These are phyloP conservation scores for Trichopoda pennipes DNA, from an alignment of 2,888 invertebrate genomes.

Conservation along the genomic window DNA sequence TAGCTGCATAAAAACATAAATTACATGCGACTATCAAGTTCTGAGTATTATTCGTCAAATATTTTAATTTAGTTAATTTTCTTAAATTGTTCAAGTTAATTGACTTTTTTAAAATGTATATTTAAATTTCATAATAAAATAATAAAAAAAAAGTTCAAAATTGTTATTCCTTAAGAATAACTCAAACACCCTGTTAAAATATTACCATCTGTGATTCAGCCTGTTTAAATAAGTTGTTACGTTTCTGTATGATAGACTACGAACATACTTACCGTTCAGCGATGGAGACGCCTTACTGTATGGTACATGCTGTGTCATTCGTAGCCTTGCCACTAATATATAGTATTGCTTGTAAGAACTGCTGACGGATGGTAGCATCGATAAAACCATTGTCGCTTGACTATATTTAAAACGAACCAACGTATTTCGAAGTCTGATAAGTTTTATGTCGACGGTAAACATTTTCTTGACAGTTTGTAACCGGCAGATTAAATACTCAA, in stretches of 20 bases:
- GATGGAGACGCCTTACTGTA: constrained; percentile 50
- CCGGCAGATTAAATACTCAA: constrained; percentile 17
- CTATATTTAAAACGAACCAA: constrained; percentile 5
- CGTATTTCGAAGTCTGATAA: constrained; percentile 15
- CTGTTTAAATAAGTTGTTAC: background rate
- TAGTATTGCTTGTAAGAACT: constrained; percentile 16
- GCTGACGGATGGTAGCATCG: constrained; percentile 45
- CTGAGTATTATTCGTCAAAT: no score
- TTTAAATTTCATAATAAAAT: no score
- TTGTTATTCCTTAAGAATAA: no score
- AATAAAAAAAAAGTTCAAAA: no score
- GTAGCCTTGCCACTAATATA: constrained; percentile 58
- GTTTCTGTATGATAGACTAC: background rate
- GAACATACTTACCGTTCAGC: background rate
- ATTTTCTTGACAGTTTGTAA: background rate
- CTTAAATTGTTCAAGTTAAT: no score
- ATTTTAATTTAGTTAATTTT: no score
- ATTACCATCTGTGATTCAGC: background rate
- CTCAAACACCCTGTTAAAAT: constrained; percentile 14
- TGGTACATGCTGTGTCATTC: constrained; percentile 61
- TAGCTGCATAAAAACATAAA: no score
- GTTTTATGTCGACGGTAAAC: background rate
- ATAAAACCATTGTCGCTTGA: constrained; percentile 29
- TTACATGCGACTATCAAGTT: no score
- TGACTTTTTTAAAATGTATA: no score